These are phyloP conservation scores for Dolichallabes microphthalmus DNA, from an alignment of 2,113 vertebrate genomes.

Conservation along the genomic window DNA sequence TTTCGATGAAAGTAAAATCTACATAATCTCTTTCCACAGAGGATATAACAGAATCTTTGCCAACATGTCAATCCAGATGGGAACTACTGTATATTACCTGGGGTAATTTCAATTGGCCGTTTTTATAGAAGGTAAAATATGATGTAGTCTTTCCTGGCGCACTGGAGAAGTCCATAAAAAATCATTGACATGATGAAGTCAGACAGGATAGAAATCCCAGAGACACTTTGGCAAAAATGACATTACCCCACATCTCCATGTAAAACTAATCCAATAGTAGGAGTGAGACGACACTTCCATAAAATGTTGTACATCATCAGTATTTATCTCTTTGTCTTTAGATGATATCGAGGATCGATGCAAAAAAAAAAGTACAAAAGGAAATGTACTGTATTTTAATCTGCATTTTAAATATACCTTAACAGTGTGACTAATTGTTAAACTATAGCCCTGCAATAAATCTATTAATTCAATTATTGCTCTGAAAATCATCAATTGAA, in stretches of 20 bases:
- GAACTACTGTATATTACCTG: background rate
- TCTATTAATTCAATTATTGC: background rate
- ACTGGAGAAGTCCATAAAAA: background rate
- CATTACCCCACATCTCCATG: background rate
- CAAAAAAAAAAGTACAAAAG: background rate
- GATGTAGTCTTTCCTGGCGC: background rate
- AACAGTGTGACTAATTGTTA: background rate
- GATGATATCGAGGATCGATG: background rate
- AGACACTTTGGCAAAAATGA: background rate
- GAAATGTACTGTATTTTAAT: background rate
- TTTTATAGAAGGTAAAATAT: background rate
- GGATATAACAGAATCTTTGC: background rate
- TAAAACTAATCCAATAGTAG: background rate
- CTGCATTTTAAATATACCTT: too few relatives aligned
- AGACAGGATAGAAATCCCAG: background rate
- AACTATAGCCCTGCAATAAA: background rate
- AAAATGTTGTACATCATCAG: background rate
- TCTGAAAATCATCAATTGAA: background rate
- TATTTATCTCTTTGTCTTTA: background rate
- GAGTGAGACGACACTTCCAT: background rate
- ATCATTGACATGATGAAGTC: constrained; percentile 9
- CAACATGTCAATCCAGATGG: background rate
- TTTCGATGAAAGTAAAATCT: background rate
- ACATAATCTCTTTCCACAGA: background rate
- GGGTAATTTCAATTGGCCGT: background rate